These are phyloP conservation scores for Seriola rivoliana DNA, from an alignment of 2,113 vertebrate species.

Conservation along the genomic window DNA sequence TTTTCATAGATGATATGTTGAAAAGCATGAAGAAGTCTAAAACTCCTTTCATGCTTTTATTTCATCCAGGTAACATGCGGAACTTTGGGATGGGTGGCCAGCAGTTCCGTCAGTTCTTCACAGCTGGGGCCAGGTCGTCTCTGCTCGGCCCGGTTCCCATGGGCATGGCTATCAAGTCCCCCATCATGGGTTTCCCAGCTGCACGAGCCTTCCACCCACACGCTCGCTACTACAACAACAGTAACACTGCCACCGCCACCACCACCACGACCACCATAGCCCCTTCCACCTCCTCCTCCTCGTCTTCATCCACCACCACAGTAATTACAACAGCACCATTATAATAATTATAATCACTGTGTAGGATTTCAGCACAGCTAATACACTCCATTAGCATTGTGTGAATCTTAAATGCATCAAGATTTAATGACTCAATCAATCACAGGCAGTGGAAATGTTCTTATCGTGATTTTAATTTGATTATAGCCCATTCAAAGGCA, in stretches of 20 bases:
- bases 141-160: conserved; percentile 95
- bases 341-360: conserved; percentile 12
- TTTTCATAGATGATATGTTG: neutral
- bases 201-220: conserved; percentile 88
- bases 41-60: conserved; percentile 11
- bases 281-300: conserved; percentile 13
- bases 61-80: conserved; percentile 87
- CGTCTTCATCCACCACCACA: conserved; percentile 26
- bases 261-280: neutral
- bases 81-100: conserved; percentile 90
- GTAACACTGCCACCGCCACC: neutral
- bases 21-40: neutral
- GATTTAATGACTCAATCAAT: neutral
- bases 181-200: conserved; percentile 87
- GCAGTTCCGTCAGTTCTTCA: conserved; percentile 93
- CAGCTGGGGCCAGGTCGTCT: conserved; percentile 91
- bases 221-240: conserved; percentile 86
- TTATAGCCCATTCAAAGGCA: neutral
- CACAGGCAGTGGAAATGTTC: neutral
- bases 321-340: conserved; percentile 56
- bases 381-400: neutral
- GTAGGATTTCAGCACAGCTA: neutral
- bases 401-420: neutral
- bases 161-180: conserved; percentile 91
- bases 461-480: neutral